phyloP scores from a whole-genome alignment of 2,797 vertebrate species.

The Chelidonichthys spinosus region DNA sequence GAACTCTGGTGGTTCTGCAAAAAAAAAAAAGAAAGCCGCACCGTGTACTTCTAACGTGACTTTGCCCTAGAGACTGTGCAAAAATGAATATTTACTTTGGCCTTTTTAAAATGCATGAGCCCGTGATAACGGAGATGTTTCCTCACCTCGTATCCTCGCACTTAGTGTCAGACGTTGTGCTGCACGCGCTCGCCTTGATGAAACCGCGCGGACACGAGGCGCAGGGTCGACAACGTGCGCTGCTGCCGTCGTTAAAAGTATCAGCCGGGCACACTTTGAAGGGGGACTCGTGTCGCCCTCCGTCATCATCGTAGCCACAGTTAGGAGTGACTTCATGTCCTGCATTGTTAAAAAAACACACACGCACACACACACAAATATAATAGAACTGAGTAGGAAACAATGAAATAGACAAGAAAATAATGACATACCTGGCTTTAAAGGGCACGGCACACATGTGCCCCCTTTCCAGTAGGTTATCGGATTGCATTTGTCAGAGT shows the following conservation, averaged over 20 bases:
- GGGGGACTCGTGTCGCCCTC: accelerated
- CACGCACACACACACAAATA: not conserved
- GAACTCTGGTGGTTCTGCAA: accelerated
- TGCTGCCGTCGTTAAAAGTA: conserved; percentile 50
- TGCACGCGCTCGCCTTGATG: accelerated
- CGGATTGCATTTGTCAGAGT: accelerated
- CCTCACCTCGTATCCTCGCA: conserved; percentile 9
- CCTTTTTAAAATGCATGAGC: not conserved
- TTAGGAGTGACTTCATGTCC: conserved; percentile 51
- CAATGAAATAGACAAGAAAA: not conserved
- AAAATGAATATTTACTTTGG: too few species aligned
- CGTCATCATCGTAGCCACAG: conserved; percentile 47
- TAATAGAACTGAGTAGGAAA: not conserved
- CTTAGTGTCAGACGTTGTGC: accelerated
- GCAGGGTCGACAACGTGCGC: accelerated
- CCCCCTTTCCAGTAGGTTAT: accelerated
- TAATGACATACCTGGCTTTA: conserved; percentile 7
- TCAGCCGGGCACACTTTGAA: accelerated
- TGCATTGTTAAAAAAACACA: not conserved
- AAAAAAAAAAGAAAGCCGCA: too few species aligned
- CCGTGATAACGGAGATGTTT: not conserved
- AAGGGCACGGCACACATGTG: accelerated
- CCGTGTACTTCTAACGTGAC: not conserved
- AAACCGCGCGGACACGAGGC: accelerated
- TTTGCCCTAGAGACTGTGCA: not conserved